These are phyloP conservation scores for Turdus rufiventris DNA, from an alignment of 2,113 vertebrate species.

Conservation along the genomic window DNA sequence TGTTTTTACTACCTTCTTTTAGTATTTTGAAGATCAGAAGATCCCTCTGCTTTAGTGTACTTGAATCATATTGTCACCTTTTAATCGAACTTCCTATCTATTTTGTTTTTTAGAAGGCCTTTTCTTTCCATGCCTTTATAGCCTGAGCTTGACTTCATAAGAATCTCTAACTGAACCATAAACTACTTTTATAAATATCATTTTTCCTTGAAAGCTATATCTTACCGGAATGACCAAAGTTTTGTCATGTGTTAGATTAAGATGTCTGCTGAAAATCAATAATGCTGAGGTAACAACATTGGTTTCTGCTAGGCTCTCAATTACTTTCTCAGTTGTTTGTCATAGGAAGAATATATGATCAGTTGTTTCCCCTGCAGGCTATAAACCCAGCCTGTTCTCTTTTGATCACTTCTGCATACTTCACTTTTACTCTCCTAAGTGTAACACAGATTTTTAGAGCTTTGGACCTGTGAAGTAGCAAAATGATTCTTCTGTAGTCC, in stretches of 20 bases:
- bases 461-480: constrained; percentile 35
- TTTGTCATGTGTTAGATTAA: constrained; percentile 70
- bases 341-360: constrained; percentile 68
- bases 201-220: constrained; percentile 64
- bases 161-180: constrained; percentile 54
- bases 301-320: constrained; percentile 65
- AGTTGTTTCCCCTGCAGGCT: constrained; percentile 64
- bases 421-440: constrained; percentile 58
- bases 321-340: constrained; percentile 70
- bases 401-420: constrained; percentile 70
- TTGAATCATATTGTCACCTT: background rate
- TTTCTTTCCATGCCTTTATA: constrained; percentile 1
- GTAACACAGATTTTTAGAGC: constrained; percentile 47
- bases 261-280: constrained; percentile 71
- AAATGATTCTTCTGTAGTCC: constrained; percentile 47
- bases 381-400: constrained; percentile 55
- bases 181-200: constrained; percentile 62
- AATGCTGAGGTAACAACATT: constrained; percentile 71
- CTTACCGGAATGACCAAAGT: constrained; percentile 59
- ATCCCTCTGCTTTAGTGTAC: background rate
- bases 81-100: background rate
- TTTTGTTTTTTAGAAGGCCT: constrained; percentile 3
- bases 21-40: background rate
- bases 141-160: constrained; percentile 13
- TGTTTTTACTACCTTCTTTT: background rate